These are phyloP conservation scores for Heteronetta atricapilla DNA, from an alignment of 2,113 vertebrate species.

Conservation along the genomic window DNA sequence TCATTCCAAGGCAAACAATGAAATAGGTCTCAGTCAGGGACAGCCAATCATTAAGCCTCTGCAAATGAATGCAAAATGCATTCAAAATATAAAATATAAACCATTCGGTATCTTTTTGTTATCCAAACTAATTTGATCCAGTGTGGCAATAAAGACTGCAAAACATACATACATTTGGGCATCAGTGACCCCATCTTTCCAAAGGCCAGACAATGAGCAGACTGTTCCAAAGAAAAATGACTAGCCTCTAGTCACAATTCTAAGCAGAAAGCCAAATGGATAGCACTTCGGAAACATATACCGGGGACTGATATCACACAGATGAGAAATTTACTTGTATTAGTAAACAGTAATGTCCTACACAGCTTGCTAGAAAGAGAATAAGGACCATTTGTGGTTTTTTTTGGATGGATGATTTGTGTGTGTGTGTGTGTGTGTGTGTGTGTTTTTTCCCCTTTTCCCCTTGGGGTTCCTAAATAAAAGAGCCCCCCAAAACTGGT, in stretches of 20 bases:
- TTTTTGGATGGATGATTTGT: no score
- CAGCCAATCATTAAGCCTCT: not conserved
- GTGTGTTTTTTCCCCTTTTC: no score
- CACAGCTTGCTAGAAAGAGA: not conserved
- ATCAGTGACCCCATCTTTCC: not conserved
- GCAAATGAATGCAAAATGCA: not conserved
- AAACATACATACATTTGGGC: rapidly evolving
- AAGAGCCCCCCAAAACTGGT: no score
- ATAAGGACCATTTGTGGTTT: not conserved
- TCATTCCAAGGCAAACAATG: not conserved
- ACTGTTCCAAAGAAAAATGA: not conserved
- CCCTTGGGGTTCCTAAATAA: no score
- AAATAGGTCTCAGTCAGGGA: not conserved
- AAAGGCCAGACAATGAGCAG: not conserved
- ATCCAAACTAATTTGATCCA: not conserved
- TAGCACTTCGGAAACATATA: not conserved
- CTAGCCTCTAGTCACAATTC: not conserved
- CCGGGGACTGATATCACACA: not conserved
- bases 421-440: no score
- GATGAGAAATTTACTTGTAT: not conserved
- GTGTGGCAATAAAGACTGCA: not conserved
- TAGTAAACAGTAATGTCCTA: not conserved
- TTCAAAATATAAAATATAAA: not conserved
- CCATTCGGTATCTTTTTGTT: not conserved
- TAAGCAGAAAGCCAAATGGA: not conserved